phyloP scores from a whole-genome alignment of 1,140 invertebrate species.

The Metopolophium dirhodum region DNA sequence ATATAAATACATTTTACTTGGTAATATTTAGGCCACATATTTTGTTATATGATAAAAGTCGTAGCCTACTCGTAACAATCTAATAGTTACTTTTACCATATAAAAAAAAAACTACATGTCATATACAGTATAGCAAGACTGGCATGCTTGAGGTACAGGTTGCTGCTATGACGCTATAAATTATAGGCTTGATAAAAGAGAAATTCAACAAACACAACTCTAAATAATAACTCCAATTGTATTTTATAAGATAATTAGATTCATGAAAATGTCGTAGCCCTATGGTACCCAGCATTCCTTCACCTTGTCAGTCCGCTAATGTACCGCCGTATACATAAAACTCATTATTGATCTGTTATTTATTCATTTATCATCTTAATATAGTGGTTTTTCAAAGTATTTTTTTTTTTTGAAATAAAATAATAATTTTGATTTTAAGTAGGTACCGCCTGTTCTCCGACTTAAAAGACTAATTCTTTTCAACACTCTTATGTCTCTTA shows the following conservation, averaged over 20 bases:
- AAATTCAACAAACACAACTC: background rate
- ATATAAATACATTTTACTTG: no score
- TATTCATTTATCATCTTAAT: no score
- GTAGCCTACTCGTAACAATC: background rate
- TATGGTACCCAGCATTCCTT: background rate
- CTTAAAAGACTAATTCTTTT: no score
- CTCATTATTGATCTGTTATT: background rate
- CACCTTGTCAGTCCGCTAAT: background rate
- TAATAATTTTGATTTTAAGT: background rate
- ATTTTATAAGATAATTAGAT: background rate
- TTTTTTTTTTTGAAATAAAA: background rate
- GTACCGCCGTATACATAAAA: background rate
- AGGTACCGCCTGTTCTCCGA: no score
- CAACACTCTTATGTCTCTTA: no score
- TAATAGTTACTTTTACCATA: background rate
- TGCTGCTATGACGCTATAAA: no score
- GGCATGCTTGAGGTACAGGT: no score
- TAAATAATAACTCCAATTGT: background rate
- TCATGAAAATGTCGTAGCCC: background rate
- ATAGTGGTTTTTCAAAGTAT: background rate
- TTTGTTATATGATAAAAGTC: background rate
- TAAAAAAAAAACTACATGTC: background rate
- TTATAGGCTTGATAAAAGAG: background rate
- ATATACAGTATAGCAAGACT: background rate
- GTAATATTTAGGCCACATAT: background rate